A percentile compares a stretch with the other conserved stretches of the same genome.
phyloP scores from a whole-genome alignment of 2,888 invertebrate genomes.

The Aquatica leii region DNA sequence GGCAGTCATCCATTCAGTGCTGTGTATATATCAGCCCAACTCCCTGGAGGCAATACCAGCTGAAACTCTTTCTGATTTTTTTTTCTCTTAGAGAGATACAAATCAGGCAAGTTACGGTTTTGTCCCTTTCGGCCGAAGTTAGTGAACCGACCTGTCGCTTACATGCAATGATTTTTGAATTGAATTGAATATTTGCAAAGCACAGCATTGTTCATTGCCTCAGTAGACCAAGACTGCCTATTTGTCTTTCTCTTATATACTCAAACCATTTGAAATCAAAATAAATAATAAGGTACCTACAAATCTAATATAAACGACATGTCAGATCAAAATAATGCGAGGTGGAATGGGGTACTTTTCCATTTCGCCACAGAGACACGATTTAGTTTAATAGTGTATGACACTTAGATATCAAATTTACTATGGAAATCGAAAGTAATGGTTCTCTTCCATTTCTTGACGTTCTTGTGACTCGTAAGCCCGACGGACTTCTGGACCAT shows the following conservation, averaged over 20 bases:
- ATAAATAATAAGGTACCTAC: too few relatives aligned
- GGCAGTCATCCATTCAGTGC: constrained; percentile 50
- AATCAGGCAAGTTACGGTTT: constrained; percentile 20
- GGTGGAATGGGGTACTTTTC: background rate
- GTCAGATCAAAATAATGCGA: background rate
- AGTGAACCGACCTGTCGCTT: too few relatives aligned
- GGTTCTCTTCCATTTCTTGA: too few relatives aligned
- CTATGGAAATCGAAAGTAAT: too few relatives aligned
- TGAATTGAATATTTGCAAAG: too few relatives aligned
- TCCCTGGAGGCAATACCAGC: constrained; percentile 3
- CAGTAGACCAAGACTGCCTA: constrained; percentile 20
- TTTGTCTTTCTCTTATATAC: constrained; percentile 16
- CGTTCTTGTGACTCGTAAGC: too few relatives aligned
- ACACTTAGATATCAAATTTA: too few relatives aligned
- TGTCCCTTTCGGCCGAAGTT: too few relatives aligned
- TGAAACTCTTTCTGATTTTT: background rate
- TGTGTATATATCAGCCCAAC: constrained; percentile 44
- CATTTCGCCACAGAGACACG: too few relatives aligned
- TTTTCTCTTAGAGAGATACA: constrained; percentile 23
- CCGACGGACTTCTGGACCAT: too few relatives aligned
- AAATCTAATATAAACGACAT: background rate
- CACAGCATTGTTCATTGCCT: constrained; percentile 26
- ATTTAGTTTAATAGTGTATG: too few relatives aligned
- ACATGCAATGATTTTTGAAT: too few relatives aligned
- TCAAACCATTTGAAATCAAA: constrained; percentile 18